Base-by-base conservation (phyloP, 1,140 invertebrate species). In the Aphidius ervi region DNA sequence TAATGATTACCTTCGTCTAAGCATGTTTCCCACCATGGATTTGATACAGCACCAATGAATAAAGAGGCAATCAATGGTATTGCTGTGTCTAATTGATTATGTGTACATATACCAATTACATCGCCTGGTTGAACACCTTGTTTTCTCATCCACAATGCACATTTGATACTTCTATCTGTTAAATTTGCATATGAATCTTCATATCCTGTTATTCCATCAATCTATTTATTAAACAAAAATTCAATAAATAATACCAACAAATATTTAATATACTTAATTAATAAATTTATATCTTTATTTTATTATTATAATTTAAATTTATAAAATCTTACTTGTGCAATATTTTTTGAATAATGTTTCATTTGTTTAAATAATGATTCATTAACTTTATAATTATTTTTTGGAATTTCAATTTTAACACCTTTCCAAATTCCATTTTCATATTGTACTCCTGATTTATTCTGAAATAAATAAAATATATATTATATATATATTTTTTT, bases 191-290 rank as follows among this genome's bases (percentile, higher is more conserved):
- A 77, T 1, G 77, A 80, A 60, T 82, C 78, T 56, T 75, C 46
- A 52, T 78, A 64, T 0, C 75, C 76, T 5, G 82, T 83, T 4
- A 68, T 68, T 46, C 69, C 78, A 62, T 84, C 81, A 50, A 83
- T 76, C 68, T 69, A 10, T 9, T 46, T 9, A 31, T 23, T 10
- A 49, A 47, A 58, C 37, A 37, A 56, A 9, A n/a, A n/a, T n/a
- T n/a, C n/a, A n/a, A 31, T 53, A 16, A 16, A 16, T 16, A n/a
- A n/a, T n/a, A n/a, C n/a, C n/a, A n/a, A n/a, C 16, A 16, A 16
- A 16, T n/a, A 16, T 16, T 16, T 16, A 16, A 16, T 16, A 16
- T 16, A 16, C 16, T 16, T 16, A 16, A 16, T 16, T 16, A 16
- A 16, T 1, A 16, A 16, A 16, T 16, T 16, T 16, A 16, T 16